phyloP scores from a whole-genome alignment of 2,888 invertebrate genomes.

The Acanthoscelides obtectus region DNA sequence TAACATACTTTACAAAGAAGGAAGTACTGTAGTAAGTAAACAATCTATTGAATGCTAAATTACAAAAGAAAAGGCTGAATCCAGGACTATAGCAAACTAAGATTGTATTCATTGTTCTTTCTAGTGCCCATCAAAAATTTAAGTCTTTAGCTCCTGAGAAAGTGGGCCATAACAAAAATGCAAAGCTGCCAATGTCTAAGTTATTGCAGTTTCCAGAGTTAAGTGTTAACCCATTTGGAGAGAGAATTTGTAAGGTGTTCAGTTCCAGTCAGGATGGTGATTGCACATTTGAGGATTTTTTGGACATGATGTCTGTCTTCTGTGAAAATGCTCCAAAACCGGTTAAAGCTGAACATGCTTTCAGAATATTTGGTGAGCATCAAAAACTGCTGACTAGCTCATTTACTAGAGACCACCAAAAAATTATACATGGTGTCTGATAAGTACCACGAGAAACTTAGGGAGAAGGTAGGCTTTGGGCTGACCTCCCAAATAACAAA shows the following conservation, averaged over 20 bases:
- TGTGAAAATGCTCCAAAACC: slow-evolving; percentile 87
- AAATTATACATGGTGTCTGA: not conserved
- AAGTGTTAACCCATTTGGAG: slow-evolving; percentile 86
- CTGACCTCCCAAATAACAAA: too few relatives aligned
- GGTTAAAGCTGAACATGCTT: slow-evolving; percentile 92
- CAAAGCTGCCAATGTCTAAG: slow-evolving; percentile 78
- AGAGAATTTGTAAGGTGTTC: slow-evolving; percentile 88
- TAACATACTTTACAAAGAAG: slow-evolving; percentile 89
- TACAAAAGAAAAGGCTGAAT: too few relatives aligned
- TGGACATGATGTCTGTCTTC: slow-evolving; percentile 96
- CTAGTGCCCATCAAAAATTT: slow-evolving; percentile 89
- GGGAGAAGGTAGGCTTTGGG: too few relatives aligned
- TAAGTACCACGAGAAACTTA: too few relatives aligned
- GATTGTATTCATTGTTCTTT: too few relatives aligned
- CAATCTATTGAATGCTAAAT: not conserved
- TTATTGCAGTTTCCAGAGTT: slow-evolving; percentile 84
- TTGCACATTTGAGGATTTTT: slow-evolving; percentile 91
- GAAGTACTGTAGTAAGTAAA: slow-evolving; percentile 80
- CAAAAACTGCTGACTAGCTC: too few relatives aligned
- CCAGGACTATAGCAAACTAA: too few relatives aligned
- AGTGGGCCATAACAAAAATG: slow-evolving; percentile 84
- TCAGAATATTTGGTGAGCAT: slow-evolving; percentile 83
- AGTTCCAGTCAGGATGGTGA: slow-evolving; percentile 85
- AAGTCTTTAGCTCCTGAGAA: slow-evolving; percentile 85
- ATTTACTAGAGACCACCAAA: not conserved